These are phyloP conservation scores for Eueides isabella DNA, from an alignment of 1,140 invertebrate species.

Conservation along the genomic window DNA sequence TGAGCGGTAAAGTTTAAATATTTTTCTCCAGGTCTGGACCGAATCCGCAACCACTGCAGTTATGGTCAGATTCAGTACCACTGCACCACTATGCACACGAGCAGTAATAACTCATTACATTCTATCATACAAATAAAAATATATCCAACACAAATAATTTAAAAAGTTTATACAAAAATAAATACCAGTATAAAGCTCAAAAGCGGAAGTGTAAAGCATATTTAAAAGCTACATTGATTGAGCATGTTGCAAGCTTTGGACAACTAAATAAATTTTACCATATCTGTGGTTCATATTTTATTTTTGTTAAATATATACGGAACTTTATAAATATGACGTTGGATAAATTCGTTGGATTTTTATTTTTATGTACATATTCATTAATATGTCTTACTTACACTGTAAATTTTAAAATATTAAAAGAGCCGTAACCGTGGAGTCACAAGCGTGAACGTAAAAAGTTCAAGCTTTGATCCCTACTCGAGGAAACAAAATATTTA, in stretches of 20 bases:
- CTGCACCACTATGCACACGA: no score
- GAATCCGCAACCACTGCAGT: no score
- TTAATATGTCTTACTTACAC: neutral
- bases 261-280: constrained; percentile 8
- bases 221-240: constrained; percentile 15
- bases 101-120: no score
- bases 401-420: no score
- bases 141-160: neutral
- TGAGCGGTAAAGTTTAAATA: no score
- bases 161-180: neutral
- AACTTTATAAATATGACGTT: neutral
- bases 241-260: constrained; percentile 9
- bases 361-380: neutral
- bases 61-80: no score
- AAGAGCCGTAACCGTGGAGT: no score
- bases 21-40: no score
- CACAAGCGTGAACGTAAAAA: no score
- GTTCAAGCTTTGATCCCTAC: no score
- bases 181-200: constrained; percentile 3
- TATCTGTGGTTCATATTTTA: constrained; percentile 8
- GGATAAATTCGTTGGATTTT: neutral
- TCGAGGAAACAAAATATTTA: no score
- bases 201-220: constrained; percentile 14
- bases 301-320: constrained; percentile 3
- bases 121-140: neutral